Percentiles rank a stretch among this genome's conserved stretches.
Conservation (phyloP, 2,888 invertebrate genomes). For the Parasteatoda lunata region DNA sequence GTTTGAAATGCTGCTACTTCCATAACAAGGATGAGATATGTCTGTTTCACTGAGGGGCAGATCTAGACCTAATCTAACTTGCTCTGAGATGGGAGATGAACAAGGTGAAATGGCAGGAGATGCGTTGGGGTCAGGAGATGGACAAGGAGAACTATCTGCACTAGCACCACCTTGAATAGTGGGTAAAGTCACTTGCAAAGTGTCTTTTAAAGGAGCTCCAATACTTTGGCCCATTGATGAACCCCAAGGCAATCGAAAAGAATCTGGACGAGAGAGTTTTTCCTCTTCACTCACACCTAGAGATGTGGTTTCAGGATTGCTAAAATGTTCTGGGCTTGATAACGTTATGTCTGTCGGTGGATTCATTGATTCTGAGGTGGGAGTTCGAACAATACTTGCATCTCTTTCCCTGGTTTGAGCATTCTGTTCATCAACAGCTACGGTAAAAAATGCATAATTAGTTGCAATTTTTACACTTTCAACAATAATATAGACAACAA, state of each 20-base stretch:
- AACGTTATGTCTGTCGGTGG: neutral
- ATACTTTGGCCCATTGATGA: conserved; percentile 68
- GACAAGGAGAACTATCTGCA: conserved; percentile 69
- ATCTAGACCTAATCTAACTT: conserved; percentile 27
- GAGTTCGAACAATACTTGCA: conserved; percentile 10
- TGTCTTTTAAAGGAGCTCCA: conserved; percentile 66
- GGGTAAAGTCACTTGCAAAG: conserved; percentile 67
- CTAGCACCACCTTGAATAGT: conserved; percentile 69
- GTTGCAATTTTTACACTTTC: too few relatives aligned
- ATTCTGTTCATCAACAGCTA: conserved; percentile 79
- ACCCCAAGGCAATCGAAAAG: conserved; percentile 68
- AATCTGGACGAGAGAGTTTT: conserved; percentile 35
- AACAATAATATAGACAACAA: too few relatives aligned
- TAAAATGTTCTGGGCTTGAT: neutral
- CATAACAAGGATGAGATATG: conserved; percentile 53
- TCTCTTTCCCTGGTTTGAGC: conserved; percentile 72
- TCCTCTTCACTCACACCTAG: conserved; percentile 49
- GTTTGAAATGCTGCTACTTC: conserved; percentile 21
- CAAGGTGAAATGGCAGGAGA: conserved; percentile 74
- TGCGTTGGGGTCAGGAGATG: conserved; percentile 60
- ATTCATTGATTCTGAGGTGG: conserved; percentile 59
- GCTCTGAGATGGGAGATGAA: conserved; percentile 73
- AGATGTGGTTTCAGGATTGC: conserved; percentile 23
- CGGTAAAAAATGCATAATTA: neutral
- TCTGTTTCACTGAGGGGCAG: conserved; percentile 32